Base-by-base conservation (phyloP, 35 echinoderm and acorn worm species). In the Chiridota heheva region DNA sequence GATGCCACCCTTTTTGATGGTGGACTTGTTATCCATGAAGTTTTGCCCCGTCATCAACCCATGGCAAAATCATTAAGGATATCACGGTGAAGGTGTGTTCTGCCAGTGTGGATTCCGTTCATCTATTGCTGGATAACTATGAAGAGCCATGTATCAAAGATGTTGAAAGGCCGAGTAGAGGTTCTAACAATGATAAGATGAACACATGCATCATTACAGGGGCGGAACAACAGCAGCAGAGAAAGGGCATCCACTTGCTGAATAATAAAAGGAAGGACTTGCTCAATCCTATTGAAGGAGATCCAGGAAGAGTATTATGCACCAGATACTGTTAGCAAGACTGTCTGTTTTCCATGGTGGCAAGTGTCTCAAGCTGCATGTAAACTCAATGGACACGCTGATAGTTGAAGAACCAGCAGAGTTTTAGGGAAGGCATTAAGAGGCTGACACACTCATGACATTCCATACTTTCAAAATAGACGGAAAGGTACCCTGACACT, bases 11-110 rank as follows among this genome's bases (percentile, higher is more conserved):
- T 78, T 4, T 78, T 78, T 78, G 74, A 78, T 78, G 74, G 74
- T 4, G 74, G 74, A 39, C 74, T 78, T 60, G 28, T 78, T 24
- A 12, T 78, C 10, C 44, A 72, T 84, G 81, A 84, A 84, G 43
- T 84, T 7, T 49, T 84, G 63, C 81, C 81, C 47, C 39, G 43
- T 69, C 76, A 84, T 84, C 81, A 84, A 84, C 81, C 58, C 68
- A 82, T 44, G 60, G 78, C 78, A 40, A 64, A 64, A 82, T 82
- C 42, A 42, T 68, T 82, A 47, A 39, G 13, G 78, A 80, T 28
- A 63, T 80, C 31, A 63, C 64, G 77, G 44, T 64, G n/a, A 80
- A 80, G 59, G 77, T 80, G 42, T 80, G 57, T 38, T 80, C 77
- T 17, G 27, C 77, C 39, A 42, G 69, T n/a, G 77, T 55, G 5